A percentile compares a stretch with the other conserved stretches of the same genome.
phyloP scores from a whole-genome alignment of 2,888 invertebrate species.

The Myathropa florea region DNA sequence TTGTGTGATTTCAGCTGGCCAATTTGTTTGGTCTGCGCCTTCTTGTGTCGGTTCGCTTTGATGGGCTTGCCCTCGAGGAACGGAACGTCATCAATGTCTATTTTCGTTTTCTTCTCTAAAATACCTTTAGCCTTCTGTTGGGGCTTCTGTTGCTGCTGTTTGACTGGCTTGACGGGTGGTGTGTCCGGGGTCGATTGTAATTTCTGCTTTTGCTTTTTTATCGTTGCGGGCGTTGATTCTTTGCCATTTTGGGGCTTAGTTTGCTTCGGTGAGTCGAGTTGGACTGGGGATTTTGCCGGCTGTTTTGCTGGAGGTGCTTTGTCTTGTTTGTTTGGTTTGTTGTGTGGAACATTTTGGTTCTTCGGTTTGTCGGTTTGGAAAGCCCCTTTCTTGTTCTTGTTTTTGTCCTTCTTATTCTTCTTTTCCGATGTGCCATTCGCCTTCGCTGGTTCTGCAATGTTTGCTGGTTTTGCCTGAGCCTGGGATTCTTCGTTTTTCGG shows the following conservation, averaged over 20 bases:
- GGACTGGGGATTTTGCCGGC: neutral
- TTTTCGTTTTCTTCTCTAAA: constrained; percentile 37
- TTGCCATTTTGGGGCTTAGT: neutral
- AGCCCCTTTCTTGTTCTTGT: constrained; percentile 11
- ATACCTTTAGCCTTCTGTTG: constrained; percentile 7
- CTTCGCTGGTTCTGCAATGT: neutral
- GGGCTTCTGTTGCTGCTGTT: neutral
- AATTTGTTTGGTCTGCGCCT: constrained; percentile 75
- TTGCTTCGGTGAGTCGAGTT: neutral
- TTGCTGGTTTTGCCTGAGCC: neutral
- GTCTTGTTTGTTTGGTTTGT: neutral
- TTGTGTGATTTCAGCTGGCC: constrained; percentile 76
- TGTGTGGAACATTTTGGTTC: neutral
- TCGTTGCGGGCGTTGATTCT: neutral
- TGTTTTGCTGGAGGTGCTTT: neutral
- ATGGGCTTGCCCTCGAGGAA: constrained; percentile 76
- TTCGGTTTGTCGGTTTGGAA: constrained; percentile 28
- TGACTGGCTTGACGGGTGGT: constrained; percentile 5
- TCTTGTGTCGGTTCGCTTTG: constrained; percentile 75
- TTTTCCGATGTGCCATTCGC: neutral
- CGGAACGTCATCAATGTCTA: constrained; percentile 69
- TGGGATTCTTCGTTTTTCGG: constrained; percentile 34
- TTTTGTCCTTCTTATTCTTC: constrained; percentile 11
- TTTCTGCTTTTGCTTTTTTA: constrained; percentile 3
- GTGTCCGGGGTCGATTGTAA: neutral